These are phyloP conservation scores for Myiothlypis coronata DNA, from an alignment of 2,797 vertebrate species.

Conservation along the genomic window DNA sequence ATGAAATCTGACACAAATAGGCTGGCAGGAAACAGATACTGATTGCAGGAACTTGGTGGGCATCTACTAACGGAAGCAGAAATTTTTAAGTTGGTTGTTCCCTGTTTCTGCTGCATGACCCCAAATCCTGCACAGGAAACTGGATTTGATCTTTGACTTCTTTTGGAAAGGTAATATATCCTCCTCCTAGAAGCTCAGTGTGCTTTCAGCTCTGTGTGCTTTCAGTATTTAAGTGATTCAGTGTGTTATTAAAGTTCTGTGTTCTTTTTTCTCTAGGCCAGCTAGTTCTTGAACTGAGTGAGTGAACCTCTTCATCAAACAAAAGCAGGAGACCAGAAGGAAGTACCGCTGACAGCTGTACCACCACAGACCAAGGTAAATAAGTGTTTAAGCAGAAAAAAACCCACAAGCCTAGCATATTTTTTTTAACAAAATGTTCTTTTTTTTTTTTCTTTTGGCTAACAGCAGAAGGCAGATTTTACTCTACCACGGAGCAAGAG, in stretches of 20 bases:
- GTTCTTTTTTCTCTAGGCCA: not conserved
- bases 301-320: not conserved
- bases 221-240: not conserved
- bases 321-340: not conserved
- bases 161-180: not conserved
- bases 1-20: not conserved
- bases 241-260: not conserved
- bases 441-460: not conserved
- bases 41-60: not conserved
- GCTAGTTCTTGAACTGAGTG: not conserved
- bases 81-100: not conserved
- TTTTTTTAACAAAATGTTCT: not conserved
- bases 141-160: not conserved
- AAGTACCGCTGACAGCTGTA: not conserved
- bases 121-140: not conserved
- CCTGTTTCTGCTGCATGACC: not conserved
- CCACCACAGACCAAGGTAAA: not conserved
- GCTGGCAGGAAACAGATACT: not conserved
- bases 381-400: not conserved
- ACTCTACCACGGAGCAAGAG: not conserved
- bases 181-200: not conserved
- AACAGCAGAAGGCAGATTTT: not conserved
- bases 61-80: not conserved
- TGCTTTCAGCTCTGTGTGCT: not conserved
- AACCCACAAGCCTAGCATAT: rapidly evolving